A percentile compares a stretch with the other conserved stretches of the same genome.
These are phyloP conservation scores for Ostrea denselamellosa DNA, from an alignment of 1,140 invertebrate species.

Conservation along the genomic window DNA sequence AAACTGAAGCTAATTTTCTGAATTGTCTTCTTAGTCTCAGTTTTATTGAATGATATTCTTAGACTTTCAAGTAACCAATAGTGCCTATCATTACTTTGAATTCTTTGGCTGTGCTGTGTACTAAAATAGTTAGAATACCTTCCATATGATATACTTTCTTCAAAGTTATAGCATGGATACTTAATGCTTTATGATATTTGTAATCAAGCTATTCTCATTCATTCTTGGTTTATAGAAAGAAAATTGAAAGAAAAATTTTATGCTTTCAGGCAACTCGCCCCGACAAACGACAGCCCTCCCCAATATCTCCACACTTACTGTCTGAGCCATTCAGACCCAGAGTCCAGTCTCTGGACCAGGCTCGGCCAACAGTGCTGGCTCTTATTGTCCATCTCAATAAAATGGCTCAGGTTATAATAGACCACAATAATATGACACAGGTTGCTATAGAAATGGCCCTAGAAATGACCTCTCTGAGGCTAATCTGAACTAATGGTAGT, in stretches of 20 bases:
- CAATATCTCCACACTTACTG: constrained; percentile 10
- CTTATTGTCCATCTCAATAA: constrained; percentile 49
- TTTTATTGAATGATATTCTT: background rate
- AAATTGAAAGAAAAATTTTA: background rate
- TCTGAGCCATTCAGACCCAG: constrained; percentile 2
- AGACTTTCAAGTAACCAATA: background rate
- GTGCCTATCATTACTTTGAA: background rate
- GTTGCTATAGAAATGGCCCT: background rate
- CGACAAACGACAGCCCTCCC: background rate
- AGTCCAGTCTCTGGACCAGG: constrained; percentile 21
- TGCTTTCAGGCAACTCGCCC: background rate
- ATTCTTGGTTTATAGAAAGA: background rate
- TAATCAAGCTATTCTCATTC: background rate
- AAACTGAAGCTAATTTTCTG: background rate
- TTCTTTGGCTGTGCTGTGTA: background rate
- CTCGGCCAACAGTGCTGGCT: constrained; percentile 48
- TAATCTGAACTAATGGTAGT: background rate
- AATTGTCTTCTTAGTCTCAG: constrained; percentile 10
- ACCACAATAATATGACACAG: background rate
- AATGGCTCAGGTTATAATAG: constrained; percentile 52
- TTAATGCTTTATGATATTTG: background rate
- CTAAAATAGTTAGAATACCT: background rate
- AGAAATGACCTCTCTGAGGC: background rate
- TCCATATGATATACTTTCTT: background rate
- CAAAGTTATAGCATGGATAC: background rate